Conservation (phyloP, 2,113 vertebrate genomes). For the Bagarius yarrelli region DNA sequence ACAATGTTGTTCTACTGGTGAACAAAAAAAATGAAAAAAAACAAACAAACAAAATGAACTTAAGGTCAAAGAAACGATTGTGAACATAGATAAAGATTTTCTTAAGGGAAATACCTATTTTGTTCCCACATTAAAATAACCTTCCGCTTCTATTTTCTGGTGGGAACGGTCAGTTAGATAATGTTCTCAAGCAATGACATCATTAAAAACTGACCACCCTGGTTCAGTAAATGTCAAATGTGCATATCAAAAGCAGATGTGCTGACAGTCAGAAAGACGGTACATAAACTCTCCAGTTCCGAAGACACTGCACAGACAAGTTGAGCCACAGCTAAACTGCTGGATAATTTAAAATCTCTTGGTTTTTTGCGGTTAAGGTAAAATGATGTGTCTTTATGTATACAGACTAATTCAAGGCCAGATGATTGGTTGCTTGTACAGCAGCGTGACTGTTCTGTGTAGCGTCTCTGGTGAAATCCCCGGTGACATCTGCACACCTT, state of each 20-base stretch:
- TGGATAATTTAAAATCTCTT: neutral
- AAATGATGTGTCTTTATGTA: neutral
- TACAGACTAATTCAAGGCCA: constrained; percentile 33
- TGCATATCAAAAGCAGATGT: constrained; percentile 33
- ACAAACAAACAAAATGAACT: neutral
- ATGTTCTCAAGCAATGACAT: constrained; percentile 16
- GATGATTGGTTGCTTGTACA: constrained; percentile 25
- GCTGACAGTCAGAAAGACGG: neutral
- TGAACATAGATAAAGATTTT: constrained; percentile 10
- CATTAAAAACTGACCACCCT: constrained; percentile 12
- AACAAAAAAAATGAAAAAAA: neutral
- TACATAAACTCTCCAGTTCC: neutral
- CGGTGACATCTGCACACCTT: constrained; percentile 3
- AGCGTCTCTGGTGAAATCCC: neutral
- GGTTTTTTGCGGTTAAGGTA: neutral
- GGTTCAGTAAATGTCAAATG: constrained; percentile 25
- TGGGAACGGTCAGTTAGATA: constrained; percentile 24
- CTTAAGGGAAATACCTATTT: constrained; percentile 13
- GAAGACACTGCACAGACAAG: neutral
- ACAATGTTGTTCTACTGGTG: neutral
- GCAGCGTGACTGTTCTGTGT: neutral
- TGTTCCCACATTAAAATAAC: constrained; percentile 41
- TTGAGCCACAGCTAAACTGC: neutral
- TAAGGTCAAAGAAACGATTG: neutral
- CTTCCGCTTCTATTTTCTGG: neutral